Evolutionary conservation across 2,113 vertebrate genomes (phyloP).

Genomic region (Poicephalus meyeri): DNA sequence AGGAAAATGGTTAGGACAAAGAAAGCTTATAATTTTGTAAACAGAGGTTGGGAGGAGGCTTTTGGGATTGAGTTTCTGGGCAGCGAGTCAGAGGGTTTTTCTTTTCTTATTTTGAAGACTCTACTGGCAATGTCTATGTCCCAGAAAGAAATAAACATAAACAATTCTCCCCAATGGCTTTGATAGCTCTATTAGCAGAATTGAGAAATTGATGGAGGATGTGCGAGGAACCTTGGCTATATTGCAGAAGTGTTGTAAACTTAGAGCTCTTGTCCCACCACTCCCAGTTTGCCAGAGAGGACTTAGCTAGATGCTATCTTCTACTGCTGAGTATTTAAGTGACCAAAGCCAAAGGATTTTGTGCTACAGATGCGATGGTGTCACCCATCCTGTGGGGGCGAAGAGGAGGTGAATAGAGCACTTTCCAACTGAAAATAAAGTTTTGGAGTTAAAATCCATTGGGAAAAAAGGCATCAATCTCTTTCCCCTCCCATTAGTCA

Average conservation of each 20-base stretch:
- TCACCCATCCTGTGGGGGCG: background rate
- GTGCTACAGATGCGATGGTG: background rate
- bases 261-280: background rate
- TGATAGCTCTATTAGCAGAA: constrained; percentile 30
- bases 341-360: background rate
- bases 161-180: background rate
- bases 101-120: constrained; percentile 60
- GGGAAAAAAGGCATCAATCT: background rate
- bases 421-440: background rate
- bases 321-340: background rate
- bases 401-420: background rate
- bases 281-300: background rate
- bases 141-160: constrained; percentile 50
- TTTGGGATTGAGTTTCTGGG: constrained; percentile 59
- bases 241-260: background rate
- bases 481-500: constrained; percentile 36
- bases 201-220: background rate
- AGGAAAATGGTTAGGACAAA: constrained; percentile 73
- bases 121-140: constrained; percentile 27
- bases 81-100: constrained; percentile 59
- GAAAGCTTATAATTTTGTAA: constrained; percentile 80
- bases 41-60: constrained; percentile 74
- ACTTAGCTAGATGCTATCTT: background rate
- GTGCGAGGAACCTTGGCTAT: background rate
- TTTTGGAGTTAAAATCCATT: background rate